Conservation (phyloP, 1,140 invertebrate genomes). For the Panagrolaimus sp. region DNA sequence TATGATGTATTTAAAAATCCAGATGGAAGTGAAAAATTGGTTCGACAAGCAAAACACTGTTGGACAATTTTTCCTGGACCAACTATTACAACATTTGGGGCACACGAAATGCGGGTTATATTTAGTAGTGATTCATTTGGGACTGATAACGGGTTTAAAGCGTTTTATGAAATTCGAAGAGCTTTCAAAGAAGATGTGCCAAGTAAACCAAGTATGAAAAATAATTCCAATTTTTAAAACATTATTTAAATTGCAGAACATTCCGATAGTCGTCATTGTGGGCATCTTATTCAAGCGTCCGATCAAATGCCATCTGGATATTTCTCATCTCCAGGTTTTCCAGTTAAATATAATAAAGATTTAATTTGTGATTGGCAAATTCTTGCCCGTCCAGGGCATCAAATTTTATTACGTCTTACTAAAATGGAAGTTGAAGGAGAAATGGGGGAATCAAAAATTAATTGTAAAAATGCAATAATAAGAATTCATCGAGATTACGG, state of each 20-base stretch:
- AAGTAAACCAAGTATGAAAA: slow-evolving; percentile 8
- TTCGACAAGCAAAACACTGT: slow-evolving; percentile 50
- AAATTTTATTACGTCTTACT: slow-evolving; percentile 36
- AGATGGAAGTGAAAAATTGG: slow-evolving; percentile 39
- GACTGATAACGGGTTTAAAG: slow-evolving; percentile 56
- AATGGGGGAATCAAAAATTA: slow-evolving; percentile 43
- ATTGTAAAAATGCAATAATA: slow-evolving; percentile 53
- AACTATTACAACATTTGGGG: slow-evolving; percentile 48
- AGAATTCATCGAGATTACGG: slow-evolving; percentile 40
- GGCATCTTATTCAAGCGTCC: slow-evolving; percentile 35
- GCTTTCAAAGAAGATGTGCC: slow-evolving; percentile 49
- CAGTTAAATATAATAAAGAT: slow-evolving; percentile 54
- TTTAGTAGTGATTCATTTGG: slow-evolving; percentile 51
- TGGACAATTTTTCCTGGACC: slow-evolving; percentile 50
- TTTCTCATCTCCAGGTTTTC: slow-evolving; percentile 41
- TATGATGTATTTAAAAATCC: slow-evolving; percentile 47
- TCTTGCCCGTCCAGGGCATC: slow-evolving; percentile 38
- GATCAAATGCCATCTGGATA: slow-evolving; percentile 35
- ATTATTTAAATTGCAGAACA: slow-evolving; percentile 22
- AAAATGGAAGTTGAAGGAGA: slow-evolving; percentile 51
- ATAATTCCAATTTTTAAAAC: neutral
- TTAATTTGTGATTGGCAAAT: slow-evolving; percentile 55
- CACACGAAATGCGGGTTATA: slow-evolving; percentile 54
- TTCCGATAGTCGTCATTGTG: slow-evolving; percentile 46
- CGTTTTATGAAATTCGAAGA: slow-evolving; percentile 52